Evolutionary conservation across 2,113 vertebrate genomes (phyloP), one percentile per base, ranked within the genome.

Genomic region (Daboia siamensis): DNA sequence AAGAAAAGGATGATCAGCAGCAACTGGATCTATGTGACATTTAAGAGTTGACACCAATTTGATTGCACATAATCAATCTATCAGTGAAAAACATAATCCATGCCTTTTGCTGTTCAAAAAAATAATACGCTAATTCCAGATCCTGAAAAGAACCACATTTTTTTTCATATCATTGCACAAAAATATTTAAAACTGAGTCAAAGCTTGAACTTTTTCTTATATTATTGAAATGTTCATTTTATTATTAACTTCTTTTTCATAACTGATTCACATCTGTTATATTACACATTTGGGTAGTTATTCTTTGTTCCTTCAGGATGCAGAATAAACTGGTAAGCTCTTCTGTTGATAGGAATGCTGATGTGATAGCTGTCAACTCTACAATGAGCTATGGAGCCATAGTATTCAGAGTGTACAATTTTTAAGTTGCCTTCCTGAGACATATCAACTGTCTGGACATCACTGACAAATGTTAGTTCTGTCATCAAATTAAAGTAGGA

Each of bases 221-320:
- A 33, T 69, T 2, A 2, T 69, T 33, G 64, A 33, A 69, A 33
- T 3, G 29, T 69, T 69, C 29, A 17, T 69, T 69, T 29, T 69
- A 5, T 69, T 69, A 33, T 69, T 29, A 69, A 20, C 80, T 87
- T 1, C 0, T 51, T 92, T 94, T 87, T 46, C 1, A 0, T 39
- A 10, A 51, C 56, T 33, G 29, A 69, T 69, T 69, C 64, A 17
- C 29, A 7, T 69, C 12, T 91, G 59, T 52, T 23, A n/a, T 15
- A 92, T 21, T 93, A 86, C 1, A 92, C 88, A 64, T n/a, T 80
- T 29, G 3, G 46, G 4, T 20, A 46, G 1, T 86, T 90, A 48
- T 91, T 29, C 44, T 95, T 55, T 57, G 39, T 86, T 96, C 93
- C 8, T 89, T n/a, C 93, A 3, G 93, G 92, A 96, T 93, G 10